Evolutionary conservation across 2,113 vertebrate genomes (phyloP), one percentile per base, ranked within the genome.

Genomic region (Microcebus tavaratra): DNA sequence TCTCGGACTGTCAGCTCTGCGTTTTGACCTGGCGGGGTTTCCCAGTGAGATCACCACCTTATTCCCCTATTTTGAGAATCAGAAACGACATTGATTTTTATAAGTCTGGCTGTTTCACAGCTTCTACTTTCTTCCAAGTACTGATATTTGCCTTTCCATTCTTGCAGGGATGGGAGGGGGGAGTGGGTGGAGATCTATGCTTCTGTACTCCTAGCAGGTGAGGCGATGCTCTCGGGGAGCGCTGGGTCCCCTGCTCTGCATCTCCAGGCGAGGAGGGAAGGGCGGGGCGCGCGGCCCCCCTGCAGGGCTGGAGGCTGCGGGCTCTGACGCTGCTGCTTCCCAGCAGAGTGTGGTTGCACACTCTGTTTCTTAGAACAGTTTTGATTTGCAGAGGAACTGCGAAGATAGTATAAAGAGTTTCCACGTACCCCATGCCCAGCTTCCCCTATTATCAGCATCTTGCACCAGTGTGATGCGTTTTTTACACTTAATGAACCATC

Each of bases 141-240:
- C 34, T 48, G 1, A 53, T 15, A 31, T 86, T 36, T 59, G 68
- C 21, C 25, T 31, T 84, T 29, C 42, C 17, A 42, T 72, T 76
- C 3, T 59, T 57, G 27, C 55, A 53, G 20, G 1, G 25, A 82
- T 15, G 70, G 81, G 50, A 21, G 75, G 18, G 23, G 42, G 10
- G 6, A 0, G 0, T 14, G 0, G 11, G 18, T 21, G n/a, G 21
- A 2, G 7, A 9, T 53, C 42, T n/a, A 1, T 31, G 14, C 42
- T 59, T 88, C 42, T 67, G 14, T 14, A 5, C 18, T 55, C 59
- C 59, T 25, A 42, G 65, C 59, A 2, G 5, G 25, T 14, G 6
- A 86, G 59, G 57, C 67, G 10, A 50, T n/a, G 88, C 67, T 79
- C 4, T 23, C n/a, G 65, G 53, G 5, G 36, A 36, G 20, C 2